Conservation (phyloP, 2,113 vertebrate species). For the Prinia subflava region DNA sequence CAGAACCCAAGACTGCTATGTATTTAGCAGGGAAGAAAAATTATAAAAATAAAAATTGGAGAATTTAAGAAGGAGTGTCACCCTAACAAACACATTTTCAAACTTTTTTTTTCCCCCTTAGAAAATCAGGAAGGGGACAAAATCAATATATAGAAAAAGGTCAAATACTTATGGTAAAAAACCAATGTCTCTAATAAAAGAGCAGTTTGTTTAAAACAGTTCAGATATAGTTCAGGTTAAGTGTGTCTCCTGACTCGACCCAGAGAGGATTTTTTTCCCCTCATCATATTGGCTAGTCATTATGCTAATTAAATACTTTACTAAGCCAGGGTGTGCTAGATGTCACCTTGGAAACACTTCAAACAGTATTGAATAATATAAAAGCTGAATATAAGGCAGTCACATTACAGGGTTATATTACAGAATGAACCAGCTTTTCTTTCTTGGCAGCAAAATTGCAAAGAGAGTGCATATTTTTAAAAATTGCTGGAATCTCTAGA, state of each 20-base stretch:
- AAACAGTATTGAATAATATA: conserved; percentile 22
- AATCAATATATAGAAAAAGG: neutral
- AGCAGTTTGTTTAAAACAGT: neutral
- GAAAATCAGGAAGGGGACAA: neutral
- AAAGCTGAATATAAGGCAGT: conserved; percentile 11
- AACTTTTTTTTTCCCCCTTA: neutral
- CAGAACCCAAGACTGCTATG: neutral
- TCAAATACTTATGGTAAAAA: neutral
- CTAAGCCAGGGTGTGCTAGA: conserved; percentile 24
- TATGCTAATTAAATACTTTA: conserved; percentile 65
- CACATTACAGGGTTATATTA: conserved; percentile 7
- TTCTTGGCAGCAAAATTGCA: conserved; percentile 44
- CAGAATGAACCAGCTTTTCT: conserved; percentile 28
- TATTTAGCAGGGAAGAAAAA: neutral
- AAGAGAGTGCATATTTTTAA: conserved; percentile 7
- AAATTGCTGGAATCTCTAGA: conserved; percentile 40
- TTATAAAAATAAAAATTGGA: neutral
- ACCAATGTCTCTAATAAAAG: neutral
- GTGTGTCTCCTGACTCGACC: neutral
- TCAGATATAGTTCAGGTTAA: conserved; percentile 1
- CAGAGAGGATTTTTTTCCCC: conserved; percentile 2
- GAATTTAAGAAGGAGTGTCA: neutral
- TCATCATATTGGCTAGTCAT: conserved; percentile 42
- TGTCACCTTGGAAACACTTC: conserved; percentile 59
- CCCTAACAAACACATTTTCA: neutral